Evolutionary conservation across 2,113 vertebrate genomes (phyloP).

Genomic region (Epinephelus lanceolatus): DNA sequence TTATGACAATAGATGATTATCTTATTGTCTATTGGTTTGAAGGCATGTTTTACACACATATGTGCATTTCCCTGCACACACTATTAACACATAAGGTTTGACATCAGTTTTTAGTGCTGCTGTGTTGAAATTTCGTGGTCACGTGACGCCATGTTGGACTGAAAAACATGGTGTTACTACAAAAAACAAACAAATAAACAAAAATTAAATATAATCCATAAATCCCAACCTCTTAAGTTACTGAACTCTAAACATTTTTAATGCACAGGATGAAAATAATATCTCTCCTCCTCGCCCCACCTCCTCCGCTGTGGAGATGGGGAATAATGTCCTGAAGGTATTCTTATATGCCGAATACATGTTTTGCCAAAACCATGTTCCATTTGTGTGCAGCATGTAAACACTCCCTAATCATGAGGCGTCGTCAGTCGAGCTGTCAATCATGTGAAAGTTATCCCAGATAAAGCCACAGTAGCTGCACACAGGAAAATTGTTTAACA

Average conservation of each 20-base stretch:
- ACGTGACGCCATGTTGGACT: no score
- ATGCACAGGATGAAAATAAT: constrained; percentile 35
- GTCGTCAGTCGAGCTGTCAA: constrained; percentile 44
- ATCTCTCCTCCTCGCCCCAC: not conserved
- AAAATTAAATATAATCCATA: constrained; percentile 9
- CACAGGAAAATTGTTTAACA: constrained; percentile 18
- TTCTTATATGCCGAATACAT: constrained; percentile 51
- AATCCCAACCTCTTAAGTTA: constrained; percentile 10
- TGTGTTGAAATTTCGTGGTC: no score
- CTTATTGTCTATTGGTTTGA: not conserved
- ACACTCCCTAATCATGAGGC: constrained; percentile 32
- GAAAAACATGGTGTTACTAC: not conserved
- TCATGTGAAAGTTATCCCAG: constrained; percentile 33
- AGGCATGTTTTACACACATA: not conserved
- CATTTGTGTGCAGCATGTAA: constrained; percentile 40
- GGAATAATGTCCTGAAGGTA: constrained; percentile 30
- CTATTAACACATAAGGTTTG: not conserved
- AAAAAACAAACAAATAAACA: not conserved
- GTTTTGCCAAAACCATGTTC: constrained; percentile 44
- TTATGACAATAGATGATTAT: not conserved
- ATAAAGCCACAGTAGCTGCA: constrained; percentile 16
- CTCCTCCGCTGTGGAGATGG: not conserved
- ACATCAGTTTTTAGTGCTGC: not conserved
- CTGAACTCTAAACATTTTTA: constrained; percentile 13
- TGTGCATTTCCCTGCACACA: not conserved